Percentiles rank a stretch among this genome's conserved stretches.
Conservation (phyloP, 2,113 vertebrate species). For the Leiothrix lutea region DNA sequence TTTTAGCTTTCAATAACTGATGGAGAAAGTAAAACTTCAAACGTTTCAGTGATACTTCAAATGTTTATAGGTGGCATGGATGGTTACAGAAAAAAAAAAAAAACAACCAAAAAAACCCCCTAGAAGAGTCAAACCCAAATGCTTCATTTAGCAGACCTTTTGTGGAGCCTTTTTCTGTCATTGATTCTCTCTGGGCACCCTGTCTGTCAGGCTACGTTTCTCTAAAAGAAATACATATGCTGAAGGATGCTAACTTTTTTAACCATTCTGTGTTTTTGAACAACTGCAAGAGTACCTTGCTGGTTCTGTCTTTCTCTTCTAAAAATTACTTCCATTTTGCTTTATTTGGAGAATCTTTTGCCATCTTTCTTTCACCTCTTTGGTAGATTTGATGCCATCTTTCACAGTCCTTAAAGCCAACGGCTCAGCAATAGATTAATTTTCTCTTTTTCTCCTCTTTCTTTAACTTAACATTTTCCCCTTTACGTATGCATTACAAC, state of each 20-base stretch:
- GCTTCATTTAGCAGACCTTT: neutral
- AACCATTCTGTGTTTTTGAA: neutral
- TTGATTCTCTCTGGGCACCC: neutral
- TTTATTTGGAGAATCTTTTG: neutral
- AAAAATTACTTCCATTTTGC: neutral
- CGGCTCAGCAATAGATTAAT: neutral
- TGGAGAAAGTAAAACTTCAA: neutral
- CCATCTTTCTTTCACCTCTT: neutral
- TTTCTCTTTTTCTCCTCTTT: neutral
- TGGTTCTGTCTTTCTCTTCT: neutral
- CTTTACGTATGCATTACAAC: neutral
- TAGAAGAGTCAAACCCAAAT: neutral
- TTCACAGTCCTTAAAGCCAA: neutral
- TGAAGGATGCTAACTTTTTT: neutral
- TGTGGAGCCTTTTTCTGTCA: neutral
- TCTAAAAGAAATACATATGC: neutral
- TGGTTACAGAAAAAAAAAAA: neutral
- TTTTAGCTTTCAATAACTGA: neutral
- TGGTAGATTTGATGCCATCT: neutral
- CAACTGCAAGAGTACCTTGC: neutral
- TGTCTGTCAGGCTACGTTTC: neutral
- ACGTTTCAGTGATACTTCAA: neutral
- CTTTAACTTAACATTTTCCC: neutral
- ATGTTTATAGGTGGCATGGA: neutral
- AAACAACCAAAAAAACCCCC: neutral